Conservation (phyloP, 2,797 vertebrate genomes). For the Arremon brunneinucha region DNA sequence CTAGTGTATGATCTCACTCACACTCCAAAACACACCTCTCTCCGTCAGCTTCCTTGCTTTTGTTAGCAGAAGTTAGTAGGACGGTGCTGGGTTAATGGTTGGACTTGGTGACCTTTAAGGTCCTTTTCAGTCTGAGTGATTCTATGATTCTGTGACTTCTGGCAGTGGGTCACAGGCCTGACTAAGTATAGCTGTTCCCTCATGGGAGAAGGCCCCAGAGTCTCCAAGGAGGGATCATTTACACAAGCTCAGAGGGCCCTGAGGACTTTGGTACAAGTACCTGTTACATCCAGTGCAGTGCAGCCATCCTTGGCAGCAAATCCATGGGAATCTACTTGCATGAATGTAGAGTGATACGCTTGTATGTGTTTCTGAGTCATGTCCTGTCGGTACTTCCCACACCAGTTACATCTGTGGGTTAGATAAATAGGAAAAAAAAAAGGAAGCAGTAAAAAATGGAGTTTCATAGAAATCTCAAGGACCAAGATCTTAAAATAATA, state of each 20-base stretch:
- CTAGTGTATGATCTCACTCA: background rate
- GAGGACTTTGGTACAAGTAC: background rate
- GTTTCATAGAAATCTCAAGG: background rate
- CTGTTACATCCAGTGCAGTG: background rate
- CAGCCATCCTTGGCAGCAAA: background rate
- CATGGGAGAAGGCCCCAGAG: background rate
- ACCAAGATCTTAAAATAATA: background rate
- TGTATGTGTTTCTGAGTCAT: conserved; percentile 42
- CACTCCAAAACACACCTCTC: background rate
- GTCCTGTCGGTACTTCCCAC: background rate
- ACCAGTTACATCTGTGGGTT: background rate
- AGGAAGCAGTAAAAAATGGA: background rate
- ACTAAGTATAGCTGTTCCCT: background rate
- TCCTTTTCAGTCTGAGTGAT: background rate
- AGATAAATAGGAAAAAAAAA: background rate
- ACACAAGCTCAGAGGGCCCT: background rate
- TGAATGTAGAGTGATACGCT: background rate
- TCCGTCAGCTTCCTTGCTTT: background rate
- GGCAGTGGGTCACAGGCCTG: background rate
- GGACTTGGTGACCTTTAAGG: background rate
- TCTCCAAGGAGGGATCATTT: background rate
- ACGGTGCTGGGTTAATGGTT: background rate
- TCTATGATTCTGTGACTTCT: background rate
- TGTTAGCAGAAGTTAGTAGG: background rate
- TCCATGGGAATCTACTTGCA: background rate